Evolutionary conservation across 2,797 vertebrate species (phyloP).

Genomic region (Halcyon smyrnensis): DNA sequence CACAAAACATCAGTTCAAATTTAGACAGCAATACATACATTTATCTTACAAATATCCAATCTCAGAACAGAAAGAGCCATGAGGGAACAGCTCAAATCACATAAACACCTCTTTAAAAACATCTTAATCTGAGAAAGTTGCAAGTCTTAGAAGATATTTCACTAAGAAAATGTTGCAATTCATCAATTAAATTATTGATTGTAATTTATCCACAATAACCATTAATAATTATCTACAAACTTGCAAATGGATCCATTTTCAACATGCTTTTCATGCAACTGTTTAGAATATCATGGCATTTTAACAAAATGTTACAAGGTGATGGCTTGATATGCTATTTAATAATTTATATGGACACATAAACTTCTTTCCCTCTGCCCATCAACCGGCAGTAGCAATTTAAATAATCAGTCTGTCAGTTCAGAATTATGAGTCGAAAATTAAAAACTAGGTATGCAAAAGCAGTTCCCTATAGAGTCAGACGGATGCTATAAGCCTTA

Average conservation of each 20-base stretch:
- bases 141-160: background rate
- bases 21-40: background rate
- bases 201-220: background rate
- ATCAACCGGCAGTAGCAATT: background rate
- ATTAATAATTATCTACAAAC: background rate
- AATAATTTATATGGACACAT: background rate
- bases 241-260: background rate
- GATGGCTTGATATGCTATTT: background rate
- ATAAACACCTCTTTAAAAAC: background rate
- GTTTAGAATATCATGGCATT: slow-evolving; percentile 5
- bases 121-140: background rate
- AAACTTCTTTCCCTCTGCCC: background rate
- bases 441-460: background rate
- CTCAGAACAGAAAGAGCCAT: too few species aligned
- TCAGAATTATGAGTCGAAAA: background rate
- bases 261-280: background rate
- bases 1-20: background rate
- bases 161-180: background rate
- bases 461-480: background rate
- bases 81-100: too few species aligned
- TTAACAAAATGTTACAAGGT: background rate
- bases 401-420: background rate
- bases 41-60: too few species aligned
- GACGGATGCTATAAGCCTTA: background rate
- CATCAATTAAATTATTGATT: background rate